These are phyloP conservation scores for Apogon hyalosoma DNA, from an alignment of 2,797 vertebrate species.

Conservation along the genomic window DNA sequence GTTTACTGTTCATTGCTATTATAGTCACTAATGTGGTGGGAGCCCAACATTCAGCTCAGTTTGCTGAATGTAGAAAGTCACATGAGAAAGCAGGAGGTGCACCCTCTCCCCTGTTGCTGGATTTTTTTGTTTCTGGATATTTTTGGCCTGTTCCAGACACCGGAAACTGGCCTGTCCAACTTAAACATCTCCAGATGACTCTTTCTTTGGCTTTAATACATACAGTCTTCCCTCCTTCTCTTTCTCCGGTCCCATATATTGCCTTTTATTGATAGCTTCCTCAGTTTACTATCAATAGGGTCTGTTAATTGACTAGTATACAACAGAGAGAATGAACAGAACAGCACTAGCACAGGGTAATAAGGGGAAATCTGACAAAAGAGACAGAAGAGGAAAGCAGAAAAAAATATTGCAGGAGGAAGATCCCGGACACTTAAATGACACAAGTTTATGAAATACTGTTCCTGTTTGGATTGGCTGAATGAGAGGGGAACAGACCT, in stretches of 20 bases:
- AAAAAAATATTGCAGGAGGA: constrained; percentile 25
- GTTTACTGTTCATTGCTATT: constrained; percentile 8
- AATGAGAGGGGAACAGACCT: constrained; percentile 10
- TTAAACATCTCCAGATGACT: constrained; percentile 87
- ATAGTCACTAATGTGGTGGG: constrained; percentile 11
- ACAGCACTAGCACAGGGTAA: background rate
- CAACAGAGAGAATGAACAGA: constrained; percentile 22
- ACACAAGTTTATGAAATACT: constrained; percentile 61
- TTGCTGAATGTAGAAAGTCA: constrained; percentile 63
- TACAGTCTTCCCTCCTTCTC: constrained; percentile 52
- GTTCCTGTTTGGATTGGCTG: constrained; percentile 54
- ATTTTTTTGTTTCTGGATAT: constrained; percentile 77
- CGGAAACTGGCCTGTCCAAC: constrained; percentile 84
- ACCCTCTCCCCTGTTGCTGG: constrained; percentile 59
- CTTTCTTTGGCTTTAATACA: constrained; percentile 74
- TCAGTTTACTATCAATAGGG: constrained; percentile 76
- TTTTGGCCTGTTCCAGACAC: constrained; percentile 80
- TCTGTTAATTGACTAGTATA: constrained; percentile 71
- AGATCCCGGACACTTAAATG: constrained; percentile 55
- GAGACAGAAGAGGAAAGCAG: constrained; percentile 14
- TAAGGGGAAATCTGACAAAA: too few relatives aligned
- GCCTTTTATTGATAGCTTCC: constrained; percentile 81
- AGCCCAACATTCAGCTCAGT: constrained; percentile 50
- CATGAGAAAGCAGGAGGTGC: constrained; percentile 68
- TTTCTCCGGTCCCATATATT: constrained; percentile 68